Base-by-base conservation (phyloP, 1,140 invertebrate genomes). In the Brachionus koreanus region DNA sequence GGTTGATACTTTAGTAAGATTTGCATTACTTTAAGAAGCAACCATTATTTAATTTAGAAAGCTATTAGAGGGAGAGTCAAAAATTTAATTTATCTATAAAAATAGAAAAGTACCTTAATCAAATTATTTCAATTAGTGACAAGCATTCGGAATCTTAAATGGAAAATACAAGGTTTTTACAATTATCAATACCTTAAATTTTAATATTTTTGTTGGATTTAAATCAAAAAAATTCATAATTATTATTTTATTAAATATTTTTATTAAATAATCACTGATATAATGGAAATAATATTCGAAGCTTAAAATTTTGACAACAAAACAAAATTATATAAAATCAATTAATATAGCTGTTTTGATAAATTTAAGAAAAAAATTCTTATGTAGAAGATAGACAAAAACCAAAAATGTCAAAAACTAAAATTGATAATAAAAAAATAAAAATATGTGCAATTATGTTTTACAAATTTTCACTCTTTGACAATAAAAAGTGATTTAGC, bases 391-490 rank as follows among this genome's bases (percentile, higher is more conserved):
- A 49, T 49, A 13, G 43, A 49, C 49, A 19, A 16, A 19, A 23
- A 19, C 7, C 9, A 57, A 23, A 57, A 25, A 19, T 2, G 29
- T 29, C 29, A 29, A 57, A 49, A 57, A 57, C 6, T 7, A 25
- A 57, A 19, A 19, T 57, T 57, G 19, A 57, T 19, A 19, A 57
- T 57, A 65, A 65, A 63, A 63, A 65, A n/a, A 65, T 65, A 33
- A 33, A 65, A 65, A 65, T 65, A 65, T 65, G 63, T 65, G 63
- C 63, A 65, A 65, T 33, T 65, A 12, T 65, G 63, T 65, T 65
- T 13, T 65, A 69, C 65, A 39, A 33, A 37, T 19, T 37, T 42
- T 39, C n/a, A 69, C 7, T 16, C 35, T 3, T 16, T 39, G n/a
- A 69, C 16, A 35, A 9, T 35, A 33, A 35, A n/a, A 33, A 65